These are phyloP conservation scores for Cinclus cinclus DNA, from an alignment of 2,113 vertebrate genomes.

Conservation along the genomic window DNA sequence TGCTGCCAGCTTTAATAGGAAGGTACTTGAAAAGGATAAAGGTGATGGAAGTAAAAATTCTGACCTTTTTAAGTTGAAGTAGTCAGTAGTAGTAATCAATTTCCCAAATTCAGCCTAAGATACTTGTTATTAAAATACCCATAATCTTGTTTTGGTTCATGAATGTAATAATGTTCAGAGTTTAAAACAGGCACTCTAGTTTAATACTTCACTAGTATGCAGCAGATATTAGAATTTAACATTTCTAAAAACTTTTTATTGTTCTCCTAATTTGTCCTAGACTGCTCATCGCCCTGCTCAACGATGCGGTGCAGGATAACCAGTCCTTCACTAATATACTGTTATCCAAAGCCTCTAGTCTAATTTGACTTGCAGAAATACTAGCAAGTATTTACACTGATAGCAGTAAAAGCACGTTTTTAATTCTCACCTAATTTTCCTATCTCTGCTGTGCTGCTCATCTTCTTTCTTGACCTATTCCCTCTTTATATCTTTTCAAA, in stretches of 20 bases:
- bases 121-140: not conserved
- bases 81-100: not conserved
- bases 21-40: not conserved
- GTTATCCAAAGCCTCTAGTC: not conserved
- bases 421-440: conserved; percentile 35
- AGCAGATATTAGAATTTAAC: conserved; percentile 6
- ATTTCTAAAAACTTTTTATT: conserved; percentile 43
- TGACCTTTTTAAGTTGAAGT: conserved; percentile 59
- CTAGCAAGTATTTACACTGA: not conserved
- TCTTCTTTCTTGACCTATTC: conserved; percentile 57
- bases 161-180: not conserved
- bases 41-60: conserved; percentile 30
- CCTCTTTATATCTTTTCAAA: conserved; percentile 15
- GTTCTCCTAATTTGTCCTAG: conserved; percentile 50
- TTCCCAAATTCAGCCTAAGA: conserved; percentile 28
- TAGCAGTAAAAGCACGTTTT: conserved; percentile 20
- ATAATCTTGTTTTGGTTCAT: not conserved
- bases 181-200: not conserved
- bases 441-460: conserved; percentile 42
- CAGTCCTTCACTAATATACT: conserved; percentile 14
- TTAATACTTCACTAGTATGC: not conserved
- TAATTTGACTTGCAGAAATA: conserved; percentile 34
- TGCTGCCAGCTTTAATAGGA: not conserved
- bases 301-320: conserved; percentile 36
- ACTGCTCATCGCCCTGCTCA: conserved; percentile 8